Percentiles rank a stretch among this genome's conserved stretches.
Conservation (phyloP, 2,797 vertebrate genomes). For the Coregonus ussuriensis region DNA sequence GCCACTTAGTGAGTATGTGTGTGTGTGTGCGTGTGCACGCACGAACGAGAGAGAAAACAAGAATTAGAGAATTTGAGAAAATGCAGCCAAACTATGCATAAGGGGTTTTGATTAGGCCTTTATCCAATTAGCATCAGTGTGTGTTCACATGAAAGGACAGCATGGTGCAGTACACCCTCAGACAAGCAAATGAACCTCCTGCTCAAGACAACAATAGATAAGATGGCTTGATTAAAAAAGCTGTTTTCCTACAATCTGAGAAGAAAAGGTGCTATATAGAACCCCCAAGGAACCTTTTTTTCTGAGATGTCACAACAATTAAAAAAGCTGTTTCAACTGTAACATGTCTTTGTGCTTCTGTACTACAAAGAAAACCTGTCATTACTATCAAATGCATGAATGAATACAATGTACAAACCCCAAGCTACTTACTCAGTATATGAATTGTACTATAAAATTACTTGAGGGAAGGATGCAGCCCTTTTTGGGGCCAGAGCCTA, state of each 20-base stretch:
- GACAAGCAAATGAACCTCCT: not conserved
- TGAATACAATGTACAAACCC: not conserved
- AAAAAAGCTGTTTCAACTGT: not conserved
- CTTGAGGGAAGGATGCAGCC: not conserved
- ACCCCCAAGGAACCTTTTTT: no score
- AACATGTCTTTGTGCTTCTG: no score
- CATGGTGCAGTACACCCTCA: not conserved
- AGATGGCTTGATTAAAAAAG: not conserved
- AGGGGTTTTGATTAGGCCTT: not conserved
- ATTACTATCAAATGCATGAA: not conserved
- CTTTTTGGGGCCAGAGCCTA: not conserved
- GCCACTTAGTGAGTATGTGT: not conserved
- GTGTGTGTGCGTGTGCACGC: not conserved
- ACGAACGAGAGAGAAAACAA: not conserved
- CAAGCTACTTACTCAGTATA: not conserved
- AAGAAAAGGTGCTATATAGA: no score
- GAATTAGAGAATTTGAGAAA: not conserved
- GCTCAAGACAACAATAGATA: not conserved
- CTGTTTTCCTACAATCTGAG: not conserved
- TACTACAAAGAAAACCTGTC: not conserved
- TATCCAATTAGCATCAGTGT: not conserved
- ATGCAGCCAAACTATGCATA: not conserved
- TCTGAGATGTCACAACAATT: not conserved
- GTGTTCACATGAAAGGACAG: not conserved
- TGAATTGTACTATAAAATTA: not conserved